Percentiles rank a stretch among this genome's conserved stretches.
These are phyloP conservation scores for Clivina fossor DNA, from an alignment of 2,888 invertebrate genomes.

Conservation along the genomic window DNA sequence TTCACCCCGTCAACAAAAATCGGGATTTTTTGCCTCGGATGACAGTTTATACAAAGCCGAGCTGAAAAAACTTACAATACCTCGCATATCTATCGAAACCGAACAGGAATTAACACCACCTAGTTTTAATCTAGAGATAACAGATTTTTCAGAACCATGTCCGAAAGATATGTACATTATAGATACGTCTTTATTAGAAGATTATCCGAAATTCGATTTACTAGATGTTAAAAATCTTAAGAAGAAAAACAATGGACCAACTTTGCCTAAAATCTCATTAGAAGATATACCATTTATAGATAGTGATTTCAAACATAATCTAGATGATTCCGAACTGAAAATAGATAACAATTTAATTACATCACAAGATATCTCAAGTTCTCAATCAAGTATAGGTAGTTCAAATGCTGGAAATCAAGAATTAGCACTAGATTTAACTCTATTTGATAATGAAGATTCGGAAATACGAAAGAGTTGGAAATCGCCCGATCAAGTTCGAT, in stretches of 20 bases:
- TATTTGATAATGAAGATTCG: constrained; percentile 46
- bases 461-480: constrained; percentile 63
- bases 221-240: constrained; percentile 27
- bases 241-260: constrained; percentile 27
- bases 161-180: constrained; percentile 47
- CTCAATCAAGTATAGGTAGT: constrained; percentile 52
- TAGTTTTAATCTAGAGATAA: constrained; percentile 51
- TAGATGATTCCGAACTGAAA: constrained; percentile 33
- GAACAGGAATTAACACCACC: no score
- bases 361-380: constrained; percentile 52
- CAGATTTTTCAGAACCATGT: constrained; percentile 51
- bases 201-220: constrained; percentile 27
- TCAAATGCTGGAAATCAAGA: constrained; percentile 46
- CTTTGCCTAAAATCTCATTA: constrained; percentile 24
- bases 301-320: constrained; percentile 38
- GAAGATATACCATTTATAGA: constrained; percentile 51
- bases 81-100: constrained; percentile 50
- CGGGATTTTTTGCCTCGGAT: constrained; percentile 52
- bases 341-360: constrained; percentile 43
- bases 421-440: constrained; percentile 51
- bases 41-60: constrained; percentile 52
- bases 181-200: constrained; percentile 31
- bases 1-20: constrained; percentile 50
- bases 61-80: constrained; percentile 48
- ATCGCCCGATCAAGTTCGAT: constrained; percentile 68